Evolutionary conservation across 2,797 vertebrate genomes (phyloP), one percentile per base, ranked within the genome.

Genomic region (Melanotaenia pygmaea): DNA sequence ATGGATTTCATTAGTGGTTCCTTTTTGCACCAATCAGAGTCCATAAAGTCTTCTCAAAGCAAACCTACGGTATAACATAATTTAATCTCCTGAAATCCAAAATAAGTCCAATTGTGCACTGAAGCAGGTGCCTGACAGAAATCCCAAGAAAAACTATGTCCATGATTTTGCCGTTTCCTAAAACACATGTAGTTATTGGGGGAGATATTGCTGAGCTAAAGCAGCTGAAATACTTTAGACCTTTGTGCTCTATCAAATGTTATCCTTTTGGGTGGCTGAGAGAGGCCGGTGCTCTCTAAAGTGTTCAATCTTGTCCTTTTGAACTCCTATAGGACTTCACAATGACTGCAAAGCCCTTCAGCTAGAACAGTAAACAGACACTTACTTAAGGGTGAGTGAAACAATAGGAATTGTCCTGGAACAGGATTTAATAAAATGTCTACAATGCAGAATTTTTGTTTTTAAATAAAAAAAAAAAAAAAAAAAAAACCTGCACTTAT

Each of bases 221-320:
- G 20, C n/a, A 38, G 45, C 60, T 37, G 1, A 45, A 61, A 13
- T 60, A 14, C 38, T 71, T 58, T 63, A 8, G 72, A 75, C 63
- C 28, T 63, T 34, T 24, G 16, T 70, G 60, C 50, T 70, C 56
- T 67, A 67, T 72, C 51, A 82, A 86, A 79, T 57, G 57, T 81
- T 77, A 65, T 28, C 67, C 70, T 65, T 65, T 20, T 34, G 66
- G 74, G 59, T 70, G 45, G 43, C 59, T 67, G 59, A 57, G 40
- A 74, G 70, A 86, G 74, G 72, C 77, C 72, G n/a, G 40, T 77
- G 82, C 81, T 89, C 86, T 82, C 87, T 54, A 26, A 81, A 85
- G 80, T 85, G 88, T 91, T 88, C 77, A 88, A 86, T 91, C 81
- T 84, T 82, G 79, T 82, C 78, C 68, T 50, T 81, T 86, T 74